Evolutionary conservation across 2,888 invertebrate species (phyloP).

Genomic region (Eudemis profundana): DNA sequence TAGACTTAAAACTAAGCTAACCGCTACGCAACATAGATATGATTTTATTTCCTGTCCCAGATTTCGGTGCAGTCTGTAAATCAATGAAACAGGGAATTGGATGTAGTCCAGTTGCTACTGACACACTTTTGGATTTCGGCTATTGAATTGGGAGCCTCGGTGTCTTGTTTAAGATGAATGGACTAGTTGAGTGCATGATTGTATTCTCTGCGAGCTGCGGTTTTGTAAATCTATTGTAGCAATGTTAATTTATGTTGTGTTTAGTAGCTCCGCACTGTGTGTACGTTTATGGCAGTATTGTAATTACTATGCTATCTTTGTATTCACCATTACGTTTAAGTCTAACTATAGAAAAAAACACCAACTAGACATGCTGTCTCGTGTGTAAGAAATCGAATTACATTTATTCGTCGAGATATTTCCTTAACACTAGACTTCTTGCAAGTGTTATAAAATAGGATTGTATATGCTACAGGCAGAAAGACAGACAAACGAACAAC

Average conservation of each 20-base stretch:
- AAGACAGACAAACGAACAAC: too few relatives aligned
- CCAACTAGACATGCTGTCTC: too few relatives aligned
- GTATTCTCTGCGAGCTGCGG: background rate
- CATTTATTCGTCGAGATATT: too few relatives aligned
- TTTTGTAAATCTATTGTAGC: background rate
- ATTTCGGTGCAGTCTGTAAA: conserved; percentile 34
- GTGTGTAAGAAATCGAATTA: too few relatives aligned
- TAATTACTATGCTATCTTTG: too few relatives aligned
- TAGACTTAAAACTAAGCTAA: background rate
- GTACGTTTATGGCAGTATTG: background rate
- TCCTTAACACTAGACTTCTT: too few relatives aligned
- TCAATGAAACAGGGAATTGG: conserved; percentile 32
- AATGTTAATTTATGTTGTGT: background rate
- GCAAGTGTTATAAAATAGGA: too few relatives aligned
- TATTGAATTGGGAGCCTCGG: conserved; percentile 2
- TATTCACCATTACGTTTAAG: too few relatives aligned
- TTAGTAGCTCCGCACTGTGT: background rate
- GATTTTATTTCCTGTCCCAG: conserved; percentile 35
- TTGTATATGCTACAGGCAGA: too few relatives aligned
- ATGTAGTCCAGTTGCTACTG: conserved; percentile 27
- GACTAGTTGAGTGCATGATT: background rate
- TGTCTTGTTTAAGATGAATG: conserved; percentile 22
- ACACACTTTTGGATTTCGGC: conserved; percentile 31
- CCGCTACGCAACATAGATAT: background rate
- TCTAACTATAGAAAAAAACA: too few relatives aligned